Base-by-base conservation (phyloP, 2,113 vertebrate species). In the Gallinago jamesoni region DNA sequence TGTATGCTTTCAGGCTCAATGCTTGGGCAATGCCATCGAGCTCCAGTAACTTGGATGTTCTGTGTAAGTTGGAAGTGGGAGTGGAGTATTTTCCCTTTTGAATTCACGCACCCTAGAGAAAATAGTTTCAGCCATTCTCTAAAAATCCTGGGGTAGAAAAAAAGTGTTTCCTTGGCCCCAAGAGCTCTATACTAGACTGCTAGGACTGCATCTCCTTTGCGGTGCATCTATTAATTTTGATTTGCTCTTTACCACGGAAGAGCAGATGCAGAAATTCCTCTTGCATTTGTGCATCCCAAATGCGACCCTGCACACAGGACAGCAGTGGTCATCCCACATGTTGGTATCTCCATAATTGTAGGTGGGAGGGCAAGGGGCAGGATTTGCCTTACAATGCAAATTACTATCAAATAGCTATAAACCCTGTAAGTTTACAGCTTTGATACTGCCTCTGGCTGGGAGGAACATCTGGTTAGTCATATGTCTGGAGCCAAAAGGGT, bases 401-500 rank as follows among this genome's bases (percentile, higher is more conserved):
- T 18, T 84, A n/a, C 31, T 79, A 8, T 66, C 62, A 72, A 63
- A 87, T 62, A 37, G 31, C 28, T 47, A 14, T 74, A 90, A 90
- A 47, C 14, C 17, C 39, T 28, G 5, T 52, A 52, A 69, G 27
- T 94, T 87, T 67, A 64, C 50, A 72, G 79, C 53, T 89, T 91
- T 70, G 63, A 45, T 87, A 55, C 56, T 78, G 90, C 35, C 47
- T 68, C 60, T 96, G 79, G 50, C 79, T 91, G 62, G 35, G 37
- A 78, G 53, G 37, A 82, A 94, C 92, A 96, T 86, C 75, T 90
- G 87, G 55, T 69, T 95, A 77, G n/a, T 94, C 73, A n/a, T 84
- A 52, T 89, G 59, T 37, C 33, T 39, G 55, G n/a, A 92, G 37
- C 23, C 62, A 79, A 81, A 94, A 83, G n/a, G 37, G n/a, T 79